These are phyloP conservation scores for Sinocyclocheilus grahami DNA, from an alignment of 2,113 vertebrate species.

Conservation along the genomic window DNA sequence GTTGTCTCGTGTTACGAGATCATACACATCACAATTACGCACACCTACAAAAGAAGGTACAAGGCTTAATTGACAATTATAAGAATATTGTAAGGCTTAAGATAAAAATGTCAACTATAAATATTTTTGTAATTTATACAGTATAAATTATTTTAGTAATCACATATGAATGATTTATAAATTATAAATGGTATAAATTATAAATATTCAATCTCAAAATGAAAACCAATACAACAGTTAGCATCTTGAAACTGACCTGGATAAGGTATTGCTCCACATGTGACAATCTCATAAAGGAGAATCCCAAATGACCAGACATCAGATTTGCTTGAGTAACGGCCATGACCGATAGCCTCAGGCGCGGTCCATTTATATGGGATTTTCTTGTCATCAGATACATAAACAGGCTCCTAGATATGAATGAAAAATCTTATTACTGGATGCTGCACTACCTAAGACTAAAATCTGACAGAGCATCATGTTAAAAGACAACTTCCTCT, in stretches of 20 bases:
- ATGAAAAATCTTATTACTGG: no score
- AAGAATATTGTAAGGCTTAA: no score
- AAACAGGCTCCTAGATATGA: constrained; percentile 75
- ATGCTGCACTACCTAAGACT: no score
- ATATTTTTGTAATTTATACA: no score
- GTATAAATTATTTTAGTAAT: no score
- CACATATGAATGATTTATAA: neutral
- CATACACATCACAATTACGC: constrained; percentile 56
- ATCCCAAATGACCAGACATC: constrained; percentile 78
- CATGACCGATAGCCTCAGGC: constrained; percentile 69
- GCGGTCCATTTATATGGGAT: constrained; percentile 79
- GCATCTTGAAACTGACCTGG: constrained; percentile 62
- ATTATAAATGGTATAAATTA: no score
- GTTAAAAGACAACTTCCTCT: neutral
- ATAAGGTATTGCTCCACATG: constrained; percentile 70
- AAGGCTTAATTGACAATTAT: neutral
- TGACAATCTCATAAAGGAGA: constrained; percentile 75
- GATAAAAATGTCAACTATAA: no score
- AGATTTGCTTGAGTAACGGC: constrained; percentile 70
- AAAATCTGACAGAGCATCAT: no score
- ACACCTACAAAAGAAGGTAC: constrained; percentile 59
- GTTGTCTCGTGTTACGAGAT: constrained; percentile 44
- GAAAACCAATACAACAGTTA: no score
- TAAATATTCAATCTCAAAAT: no score
- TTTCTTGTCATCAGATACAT: constrained; percentile 72